Percentiles rank a stretch among this genome's conserved stretches.
These are phyloP conservation scores for Rhadinocentrus ornatus DNA, from an alignment of 2,797 vertebrate genomes.

Conservation along the genomic window DNA sequence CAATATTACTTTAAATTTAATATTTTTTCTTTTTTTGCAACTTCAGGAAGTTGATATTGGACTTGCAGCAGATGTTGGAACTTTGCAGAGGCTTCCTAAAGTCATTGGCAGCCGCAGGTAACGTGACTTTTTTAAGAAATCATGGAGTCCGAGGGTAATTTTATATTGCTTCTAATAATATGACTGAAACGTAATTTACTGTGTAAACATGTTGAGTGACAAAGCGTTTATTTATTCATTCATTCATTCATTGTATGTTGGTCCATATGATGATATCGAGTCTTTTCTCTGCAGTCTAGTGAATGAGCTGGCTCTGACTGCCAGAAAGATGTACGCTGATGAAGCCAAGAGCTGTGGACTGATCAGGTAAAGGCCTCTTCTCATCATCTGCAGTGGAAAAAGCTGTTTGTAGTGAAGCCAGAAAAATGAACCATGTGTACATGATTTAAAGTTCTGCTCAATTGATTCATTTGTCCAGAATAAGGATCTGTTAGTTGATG, in stretches of 20 bases:
- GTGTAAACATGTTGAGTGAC: too few species aligned
- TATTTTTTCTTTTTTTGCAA: neutral
- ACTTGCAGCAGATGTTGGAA: conserved; percentile 90
- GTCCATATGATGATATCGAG: neutral
- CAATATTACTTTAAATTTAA: too few species aligned
- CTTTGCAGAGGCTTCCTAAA: conserved; percentile 89
- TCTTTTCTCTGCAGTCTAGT: conserved; percentile 79
- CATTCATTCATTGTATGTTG: too few species aligned
- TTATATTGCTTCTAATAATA: too few species aligned
- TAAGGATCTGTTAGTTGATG: too few species aligned
- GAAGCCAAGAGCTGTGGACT: conserved; percentile 89
- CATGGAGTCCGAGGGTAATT: too few species aligned
- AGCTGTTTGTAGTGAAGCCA: neutral
- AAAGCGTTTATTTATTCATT: too few species aligned
- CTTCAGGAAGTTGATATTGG: conserved; percentile 90
- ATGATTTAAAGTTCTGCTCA: too few species aligned
- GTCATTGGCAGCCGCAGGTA: conserved; percentile 90
- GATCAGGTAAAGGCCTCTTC: conserved; percentile 82
- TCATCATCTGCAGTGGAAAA: too few species aligned
- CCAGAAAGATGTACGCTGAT: conserved; percentile 89
- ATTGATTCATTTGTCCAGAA: too few species aligned
- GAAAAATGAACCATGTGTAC: neutral
- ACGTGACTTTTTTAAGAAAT: neutral
- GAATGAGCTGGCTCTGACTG: conserved; percentile 89
- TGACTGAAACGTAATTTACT: too few species aligned